Evolutionary conservation across 2,113 vertebrate genomes (phyloP).

Genomic region (Gasterosteus nipponicus): DNA sequence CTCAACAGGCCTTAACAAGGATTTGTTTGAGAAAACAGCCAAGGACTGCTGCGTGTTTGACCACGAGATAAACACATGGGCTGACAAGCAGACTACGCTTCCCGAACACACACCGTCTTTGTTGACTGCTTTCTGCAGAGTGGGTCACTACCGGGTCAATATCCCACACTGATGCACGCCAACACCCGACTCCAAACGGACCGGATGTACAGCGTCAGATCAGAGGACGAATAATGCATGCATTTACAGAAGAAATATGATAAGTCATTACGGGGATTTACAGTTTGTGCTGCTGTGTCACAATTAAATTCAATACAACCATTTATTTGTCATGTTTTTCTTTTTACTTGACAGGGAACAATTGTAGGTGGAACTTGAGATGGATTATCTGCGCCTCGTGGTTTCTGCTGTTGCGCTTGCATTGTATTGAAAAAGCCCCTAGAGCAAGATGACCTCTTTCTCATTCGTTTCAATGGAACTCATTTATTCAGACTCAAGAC

Average conservation of each 20-base stretch:
- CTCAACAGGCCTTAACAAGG: conserved; percentile 31
- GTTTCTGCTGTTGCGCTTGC: background rate
- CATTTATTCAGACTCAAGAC: background rate
- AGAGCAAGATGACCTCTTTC: background rate
- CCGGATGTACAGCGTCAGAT: background rate
- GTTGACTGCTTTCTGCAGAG: conserved; percentile 2
- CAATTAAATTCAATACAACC: too few species aligned
- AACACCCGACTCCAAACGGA: background rate
- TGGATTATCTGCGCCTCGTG: background rate
- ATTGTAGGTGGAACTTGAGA: background rate
- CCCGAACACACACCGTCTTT: conserved; percentile 19
- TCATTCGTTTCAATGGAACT: background rate
- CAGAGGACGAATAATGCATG: background rate
- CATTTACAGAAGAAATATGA: too few species aligned
- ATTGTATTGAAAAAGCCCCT: background rate
- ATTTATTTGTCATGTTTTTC: background rate
- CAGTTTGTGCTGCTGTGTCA: too few species aligned
- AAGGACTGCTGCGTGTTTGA: conserved; percentile 3
- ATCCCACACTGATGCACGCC: background rate
- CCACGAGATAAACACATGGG: conserved; percentile 46
- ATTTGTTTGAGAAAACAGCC: conserved; percentile 18
- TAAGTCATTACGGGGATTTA: background rate
- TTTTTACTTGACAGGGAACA: background rate
- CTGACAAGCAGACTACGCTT: conserved; percentile 5
- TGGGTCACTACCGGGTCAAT: conserved; percentile 12